A percentile compares a stretch with the other conserved stretches of the same genome.
Conservation (phyloP, 2,888 invertebrate species). For the Oligia fasciuncula region DNA sequence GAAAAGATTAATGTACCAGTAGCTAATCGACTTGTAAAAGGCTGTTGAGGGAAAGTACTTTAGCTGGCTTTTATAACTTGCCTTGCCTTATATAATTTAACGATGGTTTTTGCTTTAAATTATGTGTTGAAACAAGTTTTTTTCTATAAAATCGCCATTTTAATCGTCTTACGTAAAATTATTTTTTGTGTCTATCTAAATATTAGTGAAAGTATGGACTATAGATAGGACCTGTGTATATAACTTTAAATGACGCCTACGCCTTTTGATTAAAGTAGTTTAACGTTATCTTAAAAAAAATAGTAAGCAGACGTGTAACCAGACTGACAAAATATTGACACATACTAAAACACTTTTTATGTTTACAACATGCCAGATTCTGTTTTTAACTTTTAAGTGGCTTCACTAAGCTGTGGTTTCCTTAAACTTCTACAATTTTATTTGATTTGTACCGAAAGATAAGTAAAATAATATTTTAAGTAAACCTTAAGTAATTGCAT, state of each 20-base stretch:
- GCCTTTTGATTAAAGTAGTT: constrained; percentile 13
- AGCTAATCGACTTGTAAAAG: constrained; percentile 55
- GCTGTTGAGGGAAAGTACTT: constrained; percentile 62
- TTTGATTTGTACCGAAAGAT: background rate
- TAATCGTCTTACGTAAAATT: constrained; percentile 38
- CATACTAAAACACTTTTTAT: constrained; percentile 23
- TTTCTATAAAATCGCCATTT: constrained; percentile 37
- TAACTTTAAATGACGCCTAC: background rate
- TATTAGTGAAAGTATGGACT: constrained; percentile 38
- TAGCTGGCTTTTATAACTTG: constrained; percentile 49
- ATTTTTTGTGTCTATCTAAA: constrained; percentile 13
- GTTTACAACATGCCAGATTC: background rate
- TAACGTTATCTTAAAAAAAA: constrained; percentile 46
- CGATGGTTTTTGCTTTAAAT: constrained; percentile 47
- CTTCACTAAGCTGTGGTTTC: background rate
- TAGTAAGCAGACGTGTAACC: constrained; percentile 19
- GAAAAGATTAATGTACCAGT: constrained; percentile 46
- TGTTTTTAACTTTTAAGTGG: constrained; percentile 6
- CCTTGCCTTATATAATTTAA: constrained; percentile 60
- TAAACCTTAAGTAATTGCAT: background rate
- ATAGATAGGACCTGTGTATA: constrained; percentile 10
- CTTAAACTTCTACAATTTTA: background rate
- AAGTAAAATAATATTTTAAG: background rate
- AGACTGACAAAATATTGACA: constrained; percentile 49
- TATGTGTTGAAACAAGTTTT: constrained; percentile 35